Evolutionary conservation across 1,140 invertebrate species (phyloP).

Genomic region (Microvelia longipes): DNA sequence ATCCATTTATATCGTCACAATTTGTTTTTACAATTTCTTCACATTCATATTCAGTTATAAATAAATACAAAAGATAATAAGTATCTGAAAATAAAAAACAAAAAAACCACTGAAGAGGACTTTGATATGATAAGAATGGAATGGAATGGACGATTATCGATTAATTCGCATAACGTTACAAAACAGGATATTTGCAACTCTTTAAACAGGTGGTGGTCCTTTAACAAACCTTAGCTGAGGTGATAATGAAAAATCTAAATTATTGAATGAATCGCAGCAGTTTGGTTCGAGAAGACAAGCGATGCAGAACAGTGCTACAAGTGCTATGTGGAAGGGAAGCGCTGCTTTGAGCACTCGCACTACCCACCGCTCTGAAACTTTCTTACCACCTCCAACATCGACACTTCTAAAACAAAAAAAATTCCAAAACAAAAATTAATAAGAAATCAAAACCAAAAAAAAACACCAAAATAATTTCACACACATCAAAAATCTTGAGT

Average conservation of each 20-base stretch:
- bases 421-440: constrained; percentile 5
- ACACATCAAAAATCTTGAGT: too few species aligned
- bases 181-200: too few species aligned
- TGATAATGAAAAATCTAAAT: constrained; percentile 59
- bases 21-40: too few species aligned
- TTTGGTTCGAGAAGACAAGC: constrained; percentile 64
- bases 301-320: constrained; percentile 62
- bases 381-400: constrained; percentile 16
- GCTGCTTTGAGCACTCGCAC: constrained; percentile 60
- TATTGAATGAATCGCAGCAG: constrained; percentile 73
- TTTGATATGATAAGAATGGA: too few species aligned
- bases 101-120: too few species aligned
- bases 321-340: constrained; percentile 62
- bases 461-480: neutral
- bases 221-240: constrained; percentile 70
- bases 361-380: constrained; percentile 41
- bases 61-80: too few species aligned
- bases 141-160: too few species aligned
- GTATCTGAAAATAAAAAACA: too few species aligned
- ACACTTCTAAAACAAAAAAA: constrained; percentile 5
- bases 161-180: too few species aligned
- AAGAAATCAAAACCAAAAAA: neutral
- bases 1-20: too few species aligned
- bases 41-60: too few species aligned
- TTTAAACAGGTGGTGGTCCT: constrained; percentile 69